Conservation (phyloP, 1,140 invertebrate genomes). For the Grapholita molesta region DNA sequence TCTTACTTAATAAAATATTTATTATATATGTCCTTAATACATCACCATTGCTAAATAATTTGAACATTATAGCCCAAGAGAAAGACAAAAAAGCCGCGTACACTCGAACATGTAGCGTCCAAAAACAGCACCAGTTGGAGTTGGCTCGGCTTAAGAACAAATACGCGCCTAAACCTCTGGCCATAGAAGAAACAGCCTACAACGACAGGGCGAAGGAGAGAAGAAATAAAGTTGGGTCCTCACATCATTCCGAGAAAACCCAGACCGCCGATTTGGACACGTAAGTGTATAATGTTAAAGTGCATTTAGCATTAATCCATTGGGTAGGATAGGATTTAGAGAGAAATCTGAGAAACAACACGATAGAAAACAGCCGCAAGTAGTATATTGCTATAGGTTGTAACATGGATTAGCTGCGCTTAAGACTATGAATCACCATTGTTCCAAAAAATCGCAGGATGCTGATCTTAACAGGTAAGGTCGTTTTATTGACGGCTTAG, state of each 20-base stretch:
- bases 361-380: too few species aligned
- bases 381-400: too few species aligned
- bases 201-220: conserved; percentile 89
- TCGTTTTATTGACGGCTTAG: too few species aligned
- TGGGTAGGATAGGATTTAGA: too few species aligned
- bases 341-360: too few species aligned
- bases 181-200: conserved; percentile 77
- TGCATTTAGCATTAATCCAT: background rate
- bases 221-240: conserved; percentile 87
- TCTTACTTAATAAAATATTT: too few species aligned
- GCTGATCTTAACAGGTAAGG: too few species aligned
- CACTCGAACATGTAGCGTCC: conserved; percentile 59
- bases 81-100: conserved; percentile 60
- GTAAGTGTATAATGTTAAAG: conserved; percentile 77
- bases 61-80: conserved; percentile 44
- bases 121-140: conserved; percentile 83
- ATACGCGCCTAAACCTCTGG: conserved; percentile 85
- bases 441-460: too few species aligned
- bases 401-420: too few species aligned
- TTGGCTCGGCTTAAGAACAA: conserved; percentile 89
- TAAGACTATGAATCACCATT: too few species aligned
- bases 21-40: background rate
- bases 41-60: conserved; percentile 17
- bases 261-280: conserved; percentile 87
- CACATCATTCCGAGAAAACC: conserved; percentile 90